Percentiles rank a stretch among this genome's conserved stretches.
Conservation (phyloP, 2,113 vertebrate genomes). For the Ammodramus savannarum region DNA sequence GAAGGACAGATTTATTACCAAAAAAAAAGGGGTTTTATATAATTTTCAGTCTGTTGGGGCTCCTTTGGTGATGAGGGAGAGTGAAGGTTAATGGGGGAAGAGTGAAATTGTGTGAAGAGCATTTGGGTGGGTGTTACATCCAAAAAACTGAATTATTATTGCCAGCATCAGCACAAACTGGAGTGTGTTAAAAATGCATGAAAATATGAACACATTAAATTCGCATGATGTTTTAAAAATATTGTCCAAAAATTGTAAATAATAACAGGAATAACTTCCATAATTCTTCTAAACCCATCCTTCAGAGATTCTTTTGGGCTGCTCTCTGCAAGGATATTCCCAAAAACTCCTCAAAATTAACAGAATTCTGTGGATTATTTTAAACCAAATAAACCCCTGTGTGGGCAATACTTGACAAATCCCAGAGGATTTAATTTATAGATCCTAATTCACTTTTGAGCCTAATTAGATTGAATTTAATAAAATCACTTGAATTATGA, state of each 20-base stretch:
- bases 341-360: not conserved
- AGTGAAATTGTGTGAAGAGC: rapidly evolving
- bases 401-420: not conserved
- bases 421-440: not conserved
- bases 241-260: not conserved
- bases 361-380: not conserved
- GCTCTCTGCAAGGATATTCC: not conserved
- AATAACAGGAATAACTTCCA: not conserved
- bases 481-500: not conserved
- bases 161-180: not conserved
- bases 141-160: not conserved
- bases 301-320: not conserved
- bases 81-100: rapidly evolving
- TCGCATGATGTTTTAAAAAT: not conserved
- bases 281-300: not conserved
- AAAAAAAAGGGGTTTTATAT: rapidly evolving
- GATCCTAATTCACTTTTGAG: not conserved
- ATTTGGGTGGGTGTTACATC: not conserved
- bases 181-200: not conserved
- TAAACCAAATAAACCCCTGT: not conserved
- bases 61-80: not conserved
- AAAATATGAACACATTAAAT: not conserved
- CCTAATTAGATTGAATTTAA: constrained; percentile 6
- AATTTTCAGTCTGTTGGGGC: not conserved
- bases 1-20: not conserved